Evolutionary conservation across 1,140 invertebrate genomes (phyloP), one percentile per base, ranked within the genome.

Genomic region (Meteorus sp.): DNA sequence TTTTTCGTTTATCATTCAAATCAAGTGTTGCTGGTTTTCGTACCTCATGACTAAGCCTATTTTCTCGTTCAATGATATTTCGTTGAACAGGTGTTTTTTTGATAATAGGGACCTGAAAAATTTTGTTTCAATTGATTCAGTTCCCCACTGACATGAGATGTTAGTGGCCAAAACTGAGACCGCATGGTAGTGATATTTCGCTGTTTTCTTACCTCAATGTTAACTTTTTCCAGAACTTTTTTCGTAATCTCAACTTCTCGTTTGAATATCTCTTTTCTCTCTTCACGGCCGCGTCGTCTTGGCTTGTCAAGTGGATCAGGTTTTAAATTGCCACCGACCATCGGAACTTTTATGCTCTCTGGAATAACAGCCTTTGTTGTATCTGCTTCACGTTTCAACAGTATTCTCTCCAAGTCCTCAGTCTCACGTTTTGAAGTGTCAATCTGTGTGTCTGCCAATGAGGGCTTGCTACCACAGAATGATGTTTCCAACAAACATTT

Each of bases 401-500:
- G 67, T 13, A 87, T 80, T 68, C 85, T 86, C 67, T 89, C 87
- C 2, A 89, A 76, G 29, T 85, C 82, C 44, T 86, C 84, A 0
- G 80, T 77, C 56, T 85, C 83, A 2, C 72, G 72, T 65, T 83
- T 83, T 22, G 75, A 73, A 13, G 75, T 71, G 33, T 79, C 78
- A 27, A 72, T 77, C 15, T 74, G 43, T 56, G 76, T 74, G 56
- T 76, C 73, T 3, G 70, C 67, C 50, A 78, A 41, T 0, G 72
- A 73, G 41, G 89, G 87, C 66, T 90, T 91, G 45, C 86, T 88
- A 0, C 92, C 92, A 69, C 91, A 94, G 72, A 94, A 94, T 0
- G 91, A 94, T 0, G 92, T 94, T 78, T 94, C 92, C 17, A 94
- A 80, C 17, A 93, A 78, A 85, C 92, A 93, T 76, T 89, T 90